Conservation (phyloP, 2,113 vertebrate genomes). For the Gopherus flavomarginatus region DNA sequence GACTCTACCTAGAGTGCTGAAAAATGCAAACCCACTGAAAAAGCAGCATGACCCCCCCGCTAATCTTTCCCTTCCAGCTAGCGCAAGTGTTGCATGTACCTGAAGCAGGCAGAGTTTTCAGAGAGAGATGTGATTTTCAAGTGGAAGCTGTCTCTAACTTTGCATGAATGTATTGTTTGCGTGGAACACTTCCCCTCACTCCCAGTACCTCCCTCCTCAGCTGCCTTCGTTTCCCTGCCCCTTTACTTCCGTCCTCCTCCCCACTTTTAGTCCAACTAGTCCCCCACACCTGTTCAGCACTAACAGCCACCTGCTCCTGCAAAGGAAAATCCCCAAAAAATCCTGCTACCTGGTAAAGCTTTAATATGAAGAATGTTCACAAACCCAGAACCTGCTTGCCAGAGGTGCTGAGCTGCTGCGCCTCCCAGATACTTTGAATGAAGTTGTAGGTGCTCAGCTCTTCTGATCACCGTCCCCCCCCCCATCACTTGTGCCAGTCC, state of each 20-base stretch:
- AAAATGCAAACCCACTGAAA: neutral
- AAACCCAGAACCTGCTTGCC: neutral
- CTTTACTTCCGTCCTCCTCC: neutral
- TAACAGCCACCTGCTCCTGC: neutral
- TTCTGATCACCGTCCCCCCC: neutral
- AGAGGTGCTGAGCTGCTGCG: neutral
- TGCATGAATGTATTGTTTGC: neutral
- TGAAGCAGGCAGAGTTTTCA: neutral
- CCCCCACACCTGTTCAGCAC: neutral
- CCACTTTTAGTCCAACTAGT: neutral
- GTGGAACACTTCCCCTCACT: neutral
- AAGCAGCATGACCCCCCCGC: neutral
- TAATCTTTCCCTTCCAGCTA: neutral
- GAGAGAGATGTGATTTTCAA: neutral
- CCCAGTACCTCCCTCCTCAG: neutral
- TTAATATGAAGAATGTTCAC: neutral
- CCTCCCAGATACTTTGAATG: neutral
- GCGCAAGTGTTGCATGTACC: neutral
- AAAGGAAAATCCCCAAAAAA: neutral
- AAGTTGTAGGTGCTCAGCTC: neutral
- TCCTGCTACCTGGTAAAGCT: neutral
- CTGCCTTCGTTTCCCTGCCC: neutral
- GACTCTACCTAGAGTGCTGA: neutral
- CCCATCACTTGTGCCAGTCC: rapidly evolving
- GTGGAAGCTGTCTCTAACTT: neutral